A percentile compares a stretch with the other conserved stretches of the same genome.
Evolutionary conservation across 2,888 invertebrate genomes (phyloP).

Genomic region (Drosophila incognita): DNA sequence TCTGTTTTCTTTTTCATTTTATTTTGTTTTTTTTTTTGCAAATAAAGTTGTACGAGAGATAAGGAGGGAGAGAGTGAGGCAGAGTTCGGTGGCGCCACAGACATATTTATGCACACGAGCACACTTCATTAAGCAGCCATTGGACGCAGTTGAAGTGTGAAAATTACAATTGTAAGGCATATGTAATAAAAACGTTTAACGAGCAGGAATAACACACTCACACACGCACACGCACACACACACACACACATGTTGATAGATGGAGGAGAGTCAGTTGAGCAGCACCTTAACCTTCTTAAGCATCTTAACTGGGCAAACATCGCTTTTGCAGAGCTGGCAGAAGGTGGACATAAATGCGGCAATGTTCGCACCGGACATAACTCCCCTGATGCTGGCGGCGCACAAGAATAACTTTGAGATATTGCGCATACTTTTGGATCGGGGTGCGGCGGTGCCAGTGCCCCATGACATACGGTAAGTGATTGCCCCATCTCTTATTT

Average conservation of each 20-base stretch:
- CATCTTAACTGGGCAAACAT: neutral
- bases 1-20: neutral
- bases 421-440: slow-evolving; percentile 95
- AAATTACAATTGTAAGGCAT: slow-evolving; percentile 78
- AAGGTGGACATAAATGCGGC: slow-evolving; percentile 92
- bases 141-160: slow-evolving; percentile 73
- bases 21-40: neutral
- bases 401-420: slow-evolving; percentile 98
- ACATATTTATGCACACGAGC: slow-evolving; percentile 72
- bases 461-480: slow-evolving; percentile 92
- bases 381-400: slow-evolving; percentile 96
- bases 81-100: slow-evolving; percentile 8
- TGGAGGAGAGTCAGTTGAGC: neutral
- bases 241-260: neutral
- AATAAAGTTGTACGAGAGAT: slow-evolving; percentile 41
- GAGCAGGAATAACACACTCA: slow-evolving; percentile 15
- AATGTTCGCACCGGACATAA: slow-evolving; percentile 96
- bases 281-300: slow-evolving; percentile 18
- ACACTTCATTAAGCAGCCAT: slow-evolving; percentile 78
- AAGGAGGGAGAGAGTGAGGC: neutral
- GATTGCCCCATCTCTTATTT: slow-evolving; percentile 38
- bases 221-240: neutral
- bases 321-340: slow-evolving; percentile 92
- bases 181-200: slow-evolving; percentile 73
- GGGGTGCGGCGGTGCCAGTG: slow-evolving; percentile 95